Evolutionary conservation across 2,797 vertebrate species (phyloP), one percentile per base, ranked within the genome.

Genomic region (Gephyroberyx darwinii): DNA sequence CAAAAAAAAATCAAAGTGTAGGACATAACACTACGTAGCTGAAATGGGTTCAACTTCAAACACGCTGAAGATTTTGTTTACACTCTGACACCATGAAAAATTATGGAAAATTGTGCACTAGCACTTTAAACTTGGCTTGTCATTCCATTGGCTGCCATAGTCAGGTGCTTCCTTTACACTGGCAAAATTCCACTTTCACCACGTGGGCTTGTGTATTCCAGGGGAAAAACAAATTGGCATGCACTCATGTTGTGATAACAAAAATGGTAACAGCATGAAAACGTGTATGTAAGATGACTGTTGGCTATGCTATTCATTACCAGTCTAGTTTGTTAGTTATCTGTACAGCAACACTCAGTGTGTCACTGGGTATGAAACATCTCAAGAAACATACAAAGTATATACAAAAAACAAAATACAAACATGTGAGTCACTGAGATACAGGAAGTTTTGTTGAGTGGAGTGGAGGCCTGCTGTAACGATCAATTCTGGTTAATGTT

Each of bases 401-500:
- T 3, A 26, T 26, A 54, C 14, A 60, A 60, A 63, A 77, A 37
- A 47, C 51, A 65, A 43, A 67, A 67, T 26, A 39, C 20, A 9
- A 45, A 45, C 14, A 45, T 5, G 14, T 47, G 20, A 70, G 45
- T 64, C 61, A 57, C 47, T 14, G 37, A 20, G 22, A 47, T 37
- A 30, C 41, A 52, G 20, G 20, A 43, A 35, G 63, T 66, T 81
- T 51, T 84, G 73, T 63, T 78, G 80, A 78, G 66, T 41, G 20
- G 83, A 73, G 35, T 67, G 52, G 30, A 13, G 41, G 30, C 51
- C 30, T 12, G 13, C 39, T 51, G 31, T 14, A 67, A 77, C 68
- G 60, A 74, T 80, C 50, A n/a, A 2, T 69, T 65, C 58, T 73
- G 62, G 82, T 84, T 71, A 73, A 31, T 2, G 3, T 71, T 71